Base-by-base conservation (phyloP, 1,140 invertebrate species). In the Apis florea region DNA sequence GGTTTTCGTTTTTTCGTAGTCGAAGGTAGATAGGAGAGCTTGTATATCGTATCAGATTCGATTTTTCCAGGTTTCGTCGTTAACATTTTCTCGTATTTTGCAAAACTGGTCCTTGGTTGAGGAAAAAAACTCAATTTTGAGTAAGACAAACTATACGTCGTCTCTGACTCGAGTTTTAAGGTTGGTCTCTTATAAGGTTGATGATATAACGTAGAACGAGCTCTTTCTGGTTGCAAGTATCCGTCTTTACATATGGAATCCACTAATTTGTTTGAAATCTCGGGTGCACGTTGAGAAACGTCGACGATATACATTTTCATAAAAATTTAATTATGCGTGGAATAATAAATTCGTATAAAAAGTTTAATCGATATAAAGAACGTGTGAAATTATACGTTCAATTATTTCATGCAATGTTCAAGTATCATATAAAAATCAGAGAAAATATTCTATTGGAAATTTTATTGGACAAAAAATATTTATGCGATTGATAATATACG, bases 131-230 rank as follows among this genome's bases (percentile, higher is more conserved):
- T 56, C 10, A 26, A 47, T 68, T 68, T 69, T 21, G 24, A 24
- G 12, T 82, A 82, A 3, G 80, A 82, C n/a, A 1, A 49, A 2
- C 49, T 15, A n/a, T 82, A 82, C 3, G 80, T 82, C 17, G 80
- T 82, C 2, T 77, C n/a, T 6, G 66, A 61, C 1, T 77, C 64
- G 2, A 77, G 54, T 54, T 77, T 63, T 17, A 59, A 1, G 1
- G 56, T 77, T 54, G 80, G 56, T 19, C 47, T 82, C 8, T 26
- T 54, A 12, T 56, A 70, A 21, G 74, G 51, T 63, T 58, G 63
- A 13, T 12, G 8, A 13, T 77, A 49, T 6, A 51, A 1, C 2
- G 19, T 59, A 8, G 56, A 19, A 61, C 49, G 49, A 5, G 12
- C 24, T 54, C 6, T 68, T 5, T 0, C 5, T 19, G 73, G 66